A percentile compares a stretch with the other conserved stretches of the same genome.
phyloP scores from a whole-genome alignment of 2,888 invertebrate genomes.

The Archips xylosteana region DNA sequence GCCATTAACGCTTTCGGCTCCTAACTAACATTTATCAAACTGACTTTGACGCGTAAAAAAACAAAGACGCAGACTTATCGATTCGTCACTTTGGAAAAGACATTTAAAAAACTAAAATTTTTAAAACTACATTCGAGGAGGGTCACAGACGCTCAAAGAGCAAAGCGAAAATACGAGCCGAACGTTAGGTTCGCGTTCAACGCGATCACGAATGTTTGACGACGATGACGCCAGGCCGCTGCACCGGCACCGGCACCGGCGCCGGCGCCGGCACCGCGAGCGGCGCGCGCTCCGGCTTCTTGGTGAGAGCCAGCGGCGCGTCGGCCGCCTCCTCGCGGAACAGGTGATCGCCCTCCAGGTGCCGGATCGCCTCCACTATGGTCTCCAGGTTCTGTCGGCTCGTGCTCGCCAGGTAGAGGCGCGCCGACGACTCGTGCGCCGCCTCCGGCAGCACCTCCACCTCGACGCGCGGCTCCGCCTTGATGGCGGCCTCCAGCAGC shows the following conservation, averaged over 20 bases:
- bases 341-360: constrained; percentile 97
- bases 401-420: constrained; percentile 84
- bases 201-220: constrained; percentile 93
- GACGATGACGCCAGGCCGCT: constrained; percentile 95
- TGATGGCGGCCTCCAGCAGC: constrained; percentile 94
- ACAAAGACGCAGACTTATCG: constrained; percentile 82
- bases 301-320: constrained; percentile 86
- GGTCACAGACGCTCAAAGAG: constrained; percentile 71
- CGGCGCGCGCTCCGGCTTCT: constrained; percentile 82
- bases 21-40: constrained; percentile 63
- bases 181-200: constrained; percentile 60
- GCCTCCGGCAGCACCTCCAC: constrained; percentile 88
- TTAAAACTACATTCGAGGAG: constrained; percentile 83
- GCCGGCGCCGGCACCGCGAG: constrained; percentile 74
- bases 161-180: constrained; percentile 63
- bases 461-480: constrained; percentile 94
- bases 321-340: constrained; percentile 91
- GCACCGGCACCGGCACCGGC: constrained; percentile 62
- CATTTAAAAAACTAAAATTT: constrained; percentile 76
- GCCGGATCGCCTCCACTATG: constrained; percentile 99
- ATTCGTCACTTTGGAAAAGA: constrained; percentile 84
- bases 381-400: constrained; percentile 98
- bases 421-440: constrained; percentile 68
- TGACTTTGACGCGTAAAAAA: constrained; percentile 70
- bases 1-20: constrained; percentile 68